Evolutionary conservation across 1,140 invertebrate species (phyloP).

Genomic region (Antheraea mylitta): DNA sequence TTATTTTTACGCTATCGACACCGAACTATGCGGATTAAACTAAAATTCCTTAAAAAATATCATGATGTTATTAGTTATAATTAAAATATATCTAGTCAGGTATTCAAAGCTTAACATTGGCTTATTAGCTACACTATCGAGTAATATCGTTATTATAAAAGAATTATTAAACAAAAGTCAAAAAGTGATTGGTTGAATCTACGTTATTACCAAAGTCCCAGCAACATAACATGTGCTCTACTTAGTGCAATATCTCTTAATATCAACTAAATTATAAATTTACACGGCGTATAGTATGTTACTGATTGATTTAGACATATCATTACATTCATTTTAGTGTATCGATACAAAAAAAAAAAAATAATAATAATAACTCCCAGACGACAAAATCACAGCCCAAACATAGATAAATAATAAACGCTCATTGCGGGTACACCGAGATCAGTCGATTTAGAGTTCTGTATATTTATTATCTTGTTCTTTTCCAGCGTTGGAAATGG

Average conservation of each 20-base stretch:
- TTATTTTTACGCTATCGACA: too few relatives aligned
- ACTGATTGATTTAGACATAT: too few relatives aligned
- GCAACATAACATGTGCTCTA: too few relatives aligned
- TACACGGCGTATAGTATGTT: too few relatives aligned
- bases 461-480: constrained; percentile 33
- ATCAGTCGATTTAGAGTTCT: constrained; percentile 45
- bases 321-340: not conserved
- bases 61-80: too few relatives aligned
- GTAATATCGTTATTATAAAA: constrained; percentile 1
- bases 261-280: too few relatives aligned
- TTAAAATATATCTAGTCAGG: constrained; percentile 29
- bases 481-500: not conserved
- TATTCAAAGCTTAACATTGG: constrained; percentile 32
- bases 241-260: too few relatives aligned
- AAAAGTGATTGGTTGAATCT: not conserved
- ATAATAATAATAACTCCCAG: not conserved
- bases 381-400: constrained; percentile 50
- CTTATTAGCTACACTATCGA: constrained; percentile 23
- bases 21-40: too few relatives aligned
- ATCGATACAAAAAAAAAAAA: not conserved
- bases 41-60: too few relatives aligned
- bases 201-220: too few relatives aligned
- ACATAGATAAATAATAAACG: constrained; percentile 38
- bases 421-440: constrained; percentile 38
- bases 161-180: not conserved